These are phyloP conservation scores for Drosophila rubida DNA, from an alignment of 2,888 invertebrate genomes.

Conservation along the genomic window DNA sequence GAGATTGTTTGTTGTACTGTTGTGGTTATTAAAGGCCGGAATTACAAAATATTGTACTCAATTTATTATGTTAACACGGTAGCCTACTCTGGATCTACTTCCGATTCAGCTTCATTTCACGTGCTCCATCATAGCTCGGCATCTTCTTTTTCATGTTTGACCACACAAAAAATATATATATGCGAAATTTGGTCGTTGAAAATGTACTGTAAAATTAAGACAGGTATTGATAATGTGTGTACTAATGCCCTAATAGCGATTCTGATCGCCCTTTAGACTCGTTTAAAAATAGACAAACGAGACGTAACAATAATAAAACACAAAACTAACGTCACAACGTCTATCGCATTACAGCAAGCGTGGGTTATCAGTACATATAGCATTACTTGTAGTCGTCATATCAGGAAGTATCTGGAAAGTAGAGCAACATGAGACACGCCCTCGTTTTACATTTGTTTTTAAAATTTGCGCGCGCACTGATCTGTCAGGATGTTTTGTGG, in stretches of 20 bases:
- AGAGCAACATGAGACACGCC: conserved; percentile 20
- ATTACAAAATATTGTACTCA: no score
- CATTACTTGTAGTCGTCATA: conserved; percentile 7
- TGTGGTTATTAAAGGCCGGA: background rate
- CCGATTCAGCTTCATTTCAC: background rate
- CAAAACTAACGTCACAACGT: conserved; percentile 44
- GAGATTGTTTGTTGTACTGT: background rate
- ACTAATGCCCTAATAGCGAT: background rate
- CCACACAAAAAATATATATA: background rate
- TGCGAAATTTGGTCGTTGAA: conserved; percentile 6
- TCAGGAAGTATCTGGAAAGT: conserved; percentile 25
- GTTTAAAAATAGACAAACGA: conserved; percentile 26
- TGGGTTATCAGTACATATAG: conserved; percentile 32
- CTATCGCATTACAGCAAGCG: conserved; percentile 25
- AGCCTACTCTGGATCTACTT: conserved; percentile 2
- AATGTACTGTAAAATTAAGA: background rate
- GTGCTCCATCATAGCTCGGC: background rate
- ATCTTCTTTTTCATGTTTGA: background rate
- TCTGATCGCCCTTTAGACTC: conserved; percentile 19
- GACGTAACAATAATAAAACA: conserved; percentile 24
- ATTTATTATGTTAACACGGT: background rate
- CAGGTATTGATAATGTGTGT: background rate
- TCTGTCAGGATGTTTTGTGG: background rate
- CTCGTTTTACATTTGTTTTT: conserved; percentile 1
- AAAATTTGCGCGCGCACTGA: background rate